Evolutionary conservation across 2,888 invertebrate genomes (phyloP), one percentile per base, ranked within the genome.

Genomic region (Drosophila birchii): DNA sequence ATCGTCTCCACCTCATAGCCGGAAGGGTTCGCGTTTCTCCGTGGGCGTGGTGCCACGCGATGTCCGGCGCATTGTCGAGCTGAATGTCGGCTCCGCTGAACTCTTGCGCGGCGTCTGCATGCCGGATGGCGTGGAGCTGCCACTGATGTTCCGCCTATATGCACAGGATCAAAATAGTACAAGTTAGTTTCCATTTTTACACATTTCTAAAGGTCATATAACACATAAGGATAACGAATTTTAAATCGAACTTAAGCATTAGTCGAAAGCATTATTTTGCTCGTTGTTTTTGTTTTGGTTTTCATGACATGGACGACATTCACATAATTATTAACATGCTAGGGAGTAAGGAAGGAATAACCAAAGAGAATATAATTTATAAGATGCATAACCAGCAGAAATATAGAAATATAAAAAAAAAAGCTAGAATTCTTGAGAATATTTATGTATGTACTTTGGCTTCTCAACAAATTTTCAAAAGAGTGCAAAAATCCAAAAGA

Each of bases 11-110:
- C 29, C 20, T 44, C 95, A 96, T 79, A 96, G 94, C 93, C 96
- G 94, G 94, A 96, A 96, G 85, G 96, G 96, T 93, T 95, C 96
- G 90, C 95, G 94, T 92, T 92, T 92, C 71, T 92, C 91, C 38
- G 92, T 91, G 54, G 93, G 93, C 62, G 93, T 93, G 55, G 92
- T 90, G 32, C 93, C 93, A 34, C 93, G 92, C 51, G 92, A 89
- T 79, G 92, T 92, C 64, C 92, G 89, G 55, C 91, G 88, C 86
- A 91, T 86, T 29, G 91, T 90, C 53, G 90, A 90, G 73, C 90
- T 91, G 68, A 90, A 86, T 34, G 91, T 90, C 11, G 92, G 92
- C 69, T 93, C 93, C 32, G 91, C 91, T 56, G 92, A 92, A 74
- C 90, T 87, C 80, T 92, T 92, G 43, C 93, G 82, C 56, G 93